A percentile compares a stretch with the other conserved stretches of the same genome.
phyloP scores from a whole-genome alignment of 2,888 invertebrate species.

The Drosophila demipolita region DNA sequence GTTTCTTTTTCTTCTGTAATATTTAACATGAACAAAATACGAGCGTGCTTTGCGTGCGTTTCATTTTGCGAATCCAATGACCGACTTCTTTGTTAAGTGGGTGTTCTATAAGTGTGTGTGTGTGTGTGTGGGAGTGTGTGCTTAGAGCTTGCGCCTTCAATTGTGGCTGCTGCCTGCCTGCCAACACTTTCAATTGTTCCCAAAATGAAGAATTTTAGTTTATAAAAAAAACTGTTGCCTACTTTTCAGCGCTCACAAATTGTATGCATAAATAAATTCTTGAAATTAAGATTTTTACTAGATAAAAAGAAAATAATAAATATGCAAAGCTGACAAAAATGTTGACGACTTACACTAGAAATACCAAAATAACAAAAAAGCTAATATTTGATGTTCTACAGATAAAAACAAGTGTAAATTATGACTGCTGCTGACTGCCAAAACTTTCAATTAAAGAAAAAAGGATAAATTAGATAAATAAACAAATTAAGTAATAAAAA shows the following conservation, averaged over 20 bases:
- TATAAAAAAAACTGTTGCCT: slow-evolving; percentile 13
- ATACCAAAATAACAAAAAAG: background rate
- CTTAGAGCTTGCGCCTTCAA: slow-evolving; percentile 21
- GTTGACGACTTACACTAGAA: accelerated
- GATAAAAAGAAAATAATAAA: too few relatives aligned
- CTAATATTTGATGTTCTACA: background rate
- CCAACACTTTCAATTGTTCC: slow-evolving; percentile 63
- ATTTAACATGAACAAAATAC: slow-evolving; percentile 60
- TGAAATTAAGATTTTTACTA: too few relatives aligned
- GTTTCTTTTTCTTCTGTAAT: slow-evolving; percentile 15
- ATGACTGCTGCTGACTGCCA: slow-evolving; percentile 36
- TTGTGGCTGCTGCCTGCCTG: slow-evolving; percentile 36
- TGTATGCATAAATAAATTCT: background rate
- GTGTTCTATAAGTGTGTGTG: slow-evolving; percentile 1
- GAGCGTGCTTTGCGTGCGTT: slow-evolving; percentile 56
- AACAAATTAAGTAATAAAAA: too few relatives aligned
- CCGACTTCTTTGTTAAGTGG: slow-evolving; percentile 65
- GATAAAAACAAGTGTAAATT: slow-evolving; percentile 10
- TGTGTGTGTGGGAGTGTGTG: slow-evolving; percentile 1
- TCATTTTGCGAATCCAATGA: slow-evolving; percentile 65
- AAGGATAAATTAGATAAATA: too few relatives aligned
- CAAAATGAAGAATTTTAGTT: slow-evolving; percentile 28
- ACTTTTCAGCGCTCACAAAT: slow-evolving; percentile 1
- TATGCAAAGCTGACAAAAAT: background rate
- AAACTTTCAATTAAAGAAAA: slow-evolving; percentile 33